A percentile compares a stretch with the other conserved stretches of the same genome.
Evolutionary conservation across 2,797 vertebrate genomes (phyloP).

Genomic region (Tangara arthus): DNA sequence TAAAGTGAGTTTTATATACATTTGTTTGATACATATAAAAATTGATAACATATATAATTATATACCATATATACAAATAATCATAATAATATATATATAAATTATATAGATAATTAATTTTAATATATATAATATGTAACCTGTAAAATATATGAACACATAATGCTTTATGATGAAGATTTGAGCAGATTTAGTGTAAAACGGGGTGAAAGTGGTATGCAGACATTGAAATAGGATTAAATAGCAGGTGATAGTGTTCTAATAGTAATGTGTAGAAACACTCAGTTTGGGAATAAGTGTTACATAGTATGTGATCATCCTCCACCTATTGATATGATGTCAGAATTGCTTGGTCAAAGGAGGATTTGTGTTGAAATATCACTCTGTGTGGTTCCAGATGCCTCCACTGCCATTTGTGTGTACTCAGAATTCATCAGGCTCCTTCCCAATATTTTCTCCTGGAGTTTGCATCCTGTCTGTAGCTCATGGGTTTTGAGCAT

Average conservation of each 20-base stretch:
- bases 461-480: not conserved
- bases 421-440: not conserved
- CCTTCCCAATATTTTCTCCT: not conserved
- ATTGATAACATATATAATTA: not conserved
- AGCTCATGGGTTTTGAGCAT: not conserved
- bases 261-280: not conserved
- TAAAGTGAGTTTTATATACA: not conserved
- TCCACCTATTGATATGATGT: not conserved
- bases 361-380: not conserved
- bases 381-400: not conserved
- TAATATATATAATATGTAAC: not conserved
- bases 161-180: not conserved
- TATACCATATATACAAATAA: not conserved
- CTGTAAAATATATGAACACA: not conserved
- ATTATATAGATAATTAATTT: not conserved
- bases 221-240: not conserved
- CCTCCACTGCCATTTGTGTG: rapidly evolving
- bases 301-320: not conserved
- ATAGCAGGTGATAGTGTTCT: not conserved
- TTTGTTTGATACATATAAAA: not conserved
- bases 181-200: not conserved
- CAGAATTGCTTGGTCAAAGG: not conserved
- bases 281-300: not conserved
- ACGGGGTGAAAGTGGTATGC: not conserved
- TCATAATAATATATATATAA: not conserved